A percentile compares a stretch with the other conserved stretches of the same genome.
phyloP scores from a whole-genome alignment of 2,113 vertebrate genomes.

The Stomatorhinus ivindoensis region DNA sequence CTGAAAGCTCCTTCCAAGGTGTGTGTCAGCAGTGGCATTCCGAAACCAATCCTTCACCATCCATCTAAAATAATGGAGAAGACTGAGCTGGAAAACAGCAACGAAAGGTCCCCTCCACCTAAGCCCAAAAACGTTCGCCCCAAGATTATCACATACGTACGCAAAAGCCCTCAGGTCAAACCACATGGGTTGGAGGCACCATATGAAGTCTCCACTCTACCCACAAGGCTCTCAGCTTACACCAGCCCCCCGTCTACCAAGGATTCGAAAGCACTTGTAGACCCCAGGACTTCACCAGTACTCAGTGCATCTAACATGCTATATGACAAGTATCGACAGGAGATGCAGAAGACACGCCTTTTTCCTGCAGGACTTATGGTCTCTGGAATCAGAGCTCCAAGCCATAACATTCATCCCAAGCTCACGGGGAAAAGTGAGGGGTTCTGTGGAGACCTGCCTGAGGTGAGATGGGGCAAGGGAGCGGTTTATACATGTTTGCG shows the following conservation, averaged over 20 bases:
- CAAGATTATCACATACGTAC: slow-evolving; percentile 93
- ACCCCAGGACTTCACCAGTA: slow-evolving; percentile 53
- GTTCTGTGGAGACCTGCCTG: slow-evolving; percentile 60
- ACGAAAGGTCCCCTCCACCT: slow-evolving; percentile 50
- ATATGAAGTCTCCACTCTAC: slow-evolving; percentile 67
- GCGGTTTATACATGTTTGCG: neutral
- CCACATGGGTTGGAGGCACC: slow-evolving; percentile 66
- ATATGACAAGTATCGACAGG: slow-evolving; percentile 80
- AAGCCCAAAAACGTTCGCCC: slow-evolving; percentile 90
- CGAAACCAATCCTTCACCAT: slow-evolving; percentile 70
- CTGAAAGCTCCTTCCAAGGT: slow-evolving; percentile 76
- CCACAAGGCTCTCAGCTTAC: slow-evolving; percentile 60
- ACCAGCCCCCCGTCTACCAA: slow-evolving; percentile 44
- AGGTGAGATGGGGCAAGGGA: slow-evolving; percentile 39
- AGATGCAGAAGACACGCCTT: slow-evolving; percentile 71
- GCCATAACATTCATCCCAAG: slow-evolving; percentile 70
- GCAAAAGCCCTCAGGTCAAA: slow-evolving; percentile 77
- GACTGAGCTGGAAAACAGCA: slow-evolving; percentile 50
- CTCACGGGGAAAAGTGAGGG: slow-evolving; percentile 62
- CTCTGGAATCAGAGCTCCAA: slow-evolving; percentile 73
- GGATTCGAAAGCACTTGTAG: slow-evolving; percentile 47
- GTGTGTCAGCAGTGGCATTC: slow-evolving; percentile 68
- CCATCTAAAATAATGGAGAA: slow-evolving; percentile 42
- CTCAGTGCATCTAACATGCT: slow-evolving; percentile 64
- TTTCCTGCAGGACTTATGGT: slow-evolving; percentile 71